Percentiles rank a stretch among this genome's conserved stretches.
These are phyloP conservation scores for Bibio marci DNA, from an alignment of 2,888 invertebrate genomes.

Conservation along the genomic window DNA sequence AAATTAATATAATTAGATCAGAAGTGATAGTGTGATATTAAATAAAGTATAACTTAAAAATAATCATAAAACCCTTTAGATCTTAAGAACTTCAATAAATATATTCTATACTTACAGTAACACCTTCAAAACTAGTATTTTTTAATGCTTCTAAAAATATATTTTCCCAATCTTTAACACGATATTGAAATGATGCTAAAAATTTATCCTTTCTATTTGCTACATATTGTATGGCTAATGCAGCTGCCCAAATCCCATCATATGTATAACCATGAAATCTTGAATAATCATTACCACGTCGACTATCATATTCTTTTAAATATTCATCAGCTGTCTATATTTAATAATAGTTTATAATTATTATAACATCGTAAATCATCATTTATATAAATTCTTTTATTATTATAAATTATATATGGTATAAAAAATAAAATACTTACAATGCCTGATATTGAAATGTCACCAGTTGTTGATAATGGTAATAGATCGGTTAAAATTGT, in stretches of 20 bases:
- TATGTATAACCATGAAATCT: constrained; percentile 96
- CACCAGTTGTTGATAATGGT: constrained; percentile 71
- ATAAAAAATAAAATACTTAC: constrained; percentile 39
- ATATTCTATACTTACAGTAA: constrained; percentile 39
- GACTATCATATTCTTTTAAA: constrained; percentile 63
- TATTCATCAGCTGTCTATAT: constrained; percentile 78
- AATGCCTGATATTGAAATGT: constrained; percentile 75
- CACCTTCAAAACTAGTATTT: constrained; percentile 88
- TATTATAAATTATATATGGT: background rate
- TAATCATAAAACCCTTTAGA: too few species aligned
- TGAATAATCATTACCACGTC: constrained; percentile 69
- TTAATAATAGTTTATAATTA: background rate
- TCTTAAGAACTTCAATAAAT: background rate
- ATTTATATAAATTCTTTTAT: background rate
- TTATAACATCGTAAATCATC: constrained; percentile 1
- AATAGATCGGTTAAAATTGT: constrained; percentile 77
- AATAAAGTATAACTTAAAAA: too few species aligned
- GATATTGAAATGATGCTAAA: constrained; percentile 66
- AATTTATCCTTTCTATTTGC: constrained; percentile 65
- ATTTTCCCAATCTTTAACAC: constrained; percentile 73
- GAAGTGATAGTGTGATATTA: too few species aligned
- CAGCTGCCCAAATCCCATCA: constrained; percentile 96
- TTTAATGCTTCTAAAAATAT: constrained; percentile 74
- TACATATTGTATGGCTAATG: constrained; percentile 82
- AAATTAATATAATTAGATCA: too few species aligned